phyloP scores from a whole-genome alignment of 2,888 invertebrate species.

The Hyalella azteca region DNA sequence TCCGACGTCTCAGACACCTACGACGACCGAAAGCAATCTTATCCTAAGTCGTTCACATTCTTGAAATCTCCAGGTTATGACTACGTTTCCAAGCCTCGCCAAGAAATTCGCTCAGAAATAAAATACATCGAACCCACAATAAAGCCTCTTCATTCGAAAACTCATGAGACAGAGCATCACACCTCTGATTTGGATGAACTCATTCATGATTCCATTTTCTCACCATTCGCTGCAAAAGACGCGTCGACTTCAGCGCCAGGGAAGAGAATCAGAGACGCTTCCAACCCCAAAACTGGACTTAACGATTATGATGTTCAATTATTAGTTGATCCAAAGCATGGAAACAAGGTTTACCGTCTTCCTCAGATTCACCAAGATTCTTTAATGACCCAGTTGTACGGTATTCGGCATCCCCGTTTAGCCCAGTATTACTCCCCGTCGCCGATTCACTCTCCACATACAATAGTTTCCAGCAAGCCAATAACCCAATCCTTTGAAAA shows the following conservation, averaged over 20 bases:
- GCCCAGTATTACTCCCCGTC: neutral
- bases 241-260: neutral
- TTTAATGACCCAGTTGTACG: neutral
- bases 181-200: neutral
- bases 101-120: neutral
- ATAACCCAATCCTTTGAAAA: neutral
- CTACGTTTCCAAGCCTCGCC: neutral
- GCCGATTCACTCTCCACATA: neutral
- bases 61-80: neutral
- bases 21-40: neutral
- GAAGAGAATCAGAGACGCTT: neutral
- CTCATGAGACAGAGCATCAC: neutral
- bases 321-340: neutral
- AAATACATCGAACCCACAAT: neutral
- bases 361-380: neutral
- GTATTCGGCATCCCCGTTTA: neutral
- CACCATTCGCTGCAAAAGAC: neutral
- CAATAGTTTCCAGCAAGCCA: neutral
- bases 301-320: neutral
- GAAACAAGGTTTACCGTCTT: neutral
- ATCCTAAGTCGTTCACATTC: constrained; percentile 4
- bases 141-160: neutral
- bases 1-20: neutral
- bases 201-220: neutral
- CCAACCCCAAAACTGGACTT: neutral